Evolutionary conservation across 2,113 vertebrate genomes (phyloP), one percentile per base, ranked within the genome.

Genomic region (Chaetorhynchus papuensis): DNA sequence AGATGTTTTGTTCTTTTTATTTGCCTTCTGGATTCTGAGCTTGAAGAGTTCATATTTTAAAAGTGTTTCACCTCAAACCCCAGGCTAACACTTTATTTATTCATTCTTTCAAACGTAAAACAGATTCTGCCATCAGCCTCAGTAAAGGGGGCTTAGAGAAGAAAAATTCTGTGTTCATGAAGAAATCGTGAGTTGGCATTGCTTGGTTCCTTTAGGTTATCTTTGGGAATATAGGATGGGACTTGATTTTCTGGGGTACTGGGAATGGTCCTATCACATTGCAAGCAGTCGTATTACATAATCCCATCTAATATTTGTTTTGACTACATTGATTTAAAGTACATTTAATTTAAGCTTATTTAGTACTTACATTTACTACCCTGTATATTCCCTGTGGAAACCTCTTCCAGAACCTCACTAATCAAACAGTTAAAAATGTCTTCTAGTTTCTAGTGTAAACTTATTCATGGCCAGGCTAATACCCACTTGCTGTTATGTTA

Each of bases 1-100:
- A 96, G 94, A 96, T 97, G 93, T 95, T 95, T 96, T 83, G 28
- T 80, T 93, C 79, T 94, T 91, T 94, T 90, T 88, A 90, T 92
- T 95, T 94, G 47, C 75, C 79, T 96, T 91, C 87, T 96, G 92
- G 27, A 91, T 96, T 93, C 83, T 90, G 50, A 94, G 68, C 64
- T 77, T 95, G 79, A 75, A 60, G 79, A 94, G 64, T 94, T 93
- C 72, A 39, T 90, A 69, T 96, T 96, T 90, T 90, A 60, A 70
- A 94, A 89, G 70, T 56, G 52, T 83, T 95, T 92, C 35, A 66
- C 64, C 83, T 83, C n/a, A 1, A 75, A 90, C 49, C 52, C 56
- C 53, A 68, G 72, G 77, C 87, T 93, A 91, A 45, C 65, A 78
- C 60, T 94, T 90, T 91, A 69, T 93, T 93, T 90, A 65, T 94